These are phyloP conservation scores for Homarus gammarus DNA, from an alignment of 2,888 invertebrate genomes.

Conservation along the genomic window DNA sequence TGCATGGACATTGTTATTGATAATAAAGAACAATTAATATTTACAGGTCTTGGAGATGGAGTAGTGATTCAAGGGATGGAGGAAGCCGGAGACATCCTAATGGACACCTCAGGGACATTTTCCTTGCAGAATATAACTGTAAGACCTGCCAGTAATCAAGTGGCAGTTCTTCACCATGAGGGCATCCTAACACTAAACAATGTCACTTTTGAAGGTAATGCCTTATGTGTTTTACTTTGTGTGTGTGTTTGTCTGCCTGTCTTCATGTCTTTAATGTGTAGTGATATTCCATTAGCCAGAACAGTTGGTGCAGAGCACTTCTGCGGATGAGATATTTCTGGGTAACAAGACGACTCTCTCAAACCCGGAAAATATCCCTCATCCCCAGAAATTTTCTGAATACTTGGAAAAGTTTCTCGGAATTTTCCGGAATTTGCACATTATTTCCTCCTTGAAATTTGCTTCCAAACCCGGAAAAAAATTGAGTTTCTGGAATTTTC, in stretches of 20 bases:
- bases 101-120: conserved; percentile 49
- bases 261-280: not conserved
- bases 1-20: not conserved
- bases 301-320: no score
- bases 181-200: conserved; percentile 24
- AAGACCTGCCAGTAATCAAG: conserved; percentile 32
- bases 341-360: no score
- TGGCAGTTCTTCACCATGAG: conserved; percentile 40
- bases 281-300: not conserved
- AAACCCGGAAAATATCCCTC: no score
- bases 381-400: no score
- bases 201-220: conserved; percentile 37
- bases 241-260: no score
- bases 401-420: no score
- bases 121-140: conserved; percentile 41
- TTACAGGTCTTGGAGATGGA: conserved; percentile 52
- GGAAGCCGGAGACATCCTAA: conserved; percentile 46
- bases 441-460: no score
- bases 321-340: no score
- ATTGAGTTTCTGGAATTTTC: no score
- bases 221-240: not conserved
- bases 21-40: not conserved
- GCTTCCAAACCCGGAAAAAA: no score
- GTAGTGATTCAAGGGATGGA: conserved; percentile 50
- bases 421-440: no score